A percentile compares a stretch with the other conserved stretches of the same genome.
Evolutionary conservation across 2,797 vertebrate species (phyloP).

Genomic region (Myotis vivesi): DNA sequence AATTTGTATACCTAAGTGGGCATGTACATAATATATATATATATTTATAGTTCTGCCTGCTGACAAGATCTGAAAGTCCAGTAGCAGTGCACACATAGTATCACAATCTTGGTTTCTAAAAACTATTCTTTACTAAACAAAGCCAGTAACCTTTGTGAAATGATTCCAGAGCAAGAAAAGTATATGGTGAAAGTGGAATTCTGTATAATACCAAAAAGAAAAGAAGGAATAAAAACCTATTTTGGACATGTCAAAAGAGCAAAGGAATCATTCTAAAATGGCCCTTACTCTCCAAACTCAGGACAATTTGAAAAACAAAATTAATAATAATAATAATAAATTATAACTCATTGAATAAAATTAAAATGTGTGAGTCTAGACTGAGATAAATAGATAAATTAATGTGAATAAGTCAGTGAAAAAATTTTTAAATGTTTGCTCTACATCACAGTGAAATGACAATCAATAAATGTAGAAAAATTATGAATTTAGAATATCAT

Average conservation of each 20-base stretch:
- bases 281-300: neutral
- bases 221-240: neutral
- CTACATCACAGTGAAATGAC: neutral
- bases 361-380: neutral
- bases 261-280: neutral
- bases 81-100: neutral
- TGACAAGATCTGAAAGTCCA: neutral
- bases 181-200: neutral
- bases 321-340: neutral
- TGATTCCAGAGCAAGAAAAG: neutral
- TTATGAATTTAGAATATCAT: neutral
- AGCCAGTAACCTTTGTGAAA: neutral
- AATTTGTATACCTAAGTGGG: neutral
- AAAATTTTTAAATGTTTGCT: neutral
- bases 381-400: neutral
- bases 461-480: neutral
- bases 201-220: neutral
- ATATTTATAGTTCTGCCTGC: neutral
- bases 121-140: neutral
- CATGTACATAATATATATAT: too few relatives aligned
- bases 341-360: neutral
- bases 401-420: neutral
- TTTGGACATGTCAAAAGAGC: neutral
- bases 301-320: neutral
- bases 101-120: neutral